Conservation (phyloP, 1,140 invertebrate genomes). For the Psix sp. region DNA sequence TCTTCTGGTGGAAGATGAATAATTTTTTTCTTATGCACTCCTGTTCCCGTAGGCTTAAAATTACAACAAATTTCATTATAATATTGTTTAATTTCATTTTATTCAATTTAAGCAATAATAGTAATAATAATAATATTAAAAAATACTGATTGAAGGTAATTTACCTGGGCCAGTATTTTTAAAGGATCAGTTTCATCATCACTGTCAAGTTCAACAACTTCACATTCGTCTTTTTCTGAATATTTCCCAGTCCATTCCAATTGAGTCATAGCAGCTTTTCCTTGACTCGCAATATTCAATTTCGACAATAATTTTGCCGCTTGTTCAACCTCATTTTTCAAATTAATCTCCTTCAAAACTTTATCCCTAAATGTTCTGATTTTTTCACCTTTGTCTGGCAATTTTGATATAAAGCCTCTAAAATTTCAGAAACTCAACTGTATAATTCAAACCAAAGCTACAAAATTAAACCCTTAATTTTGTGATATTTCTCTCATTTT, state of each 20-base stretch:
- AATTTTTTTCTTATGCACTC: conserved; percentile 79
- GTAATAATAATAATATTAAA: conserved; percentile 7
- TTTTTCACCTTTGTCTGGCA: conserved; percentile 84
- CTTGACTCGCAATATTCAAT: conserved; percentile 79
- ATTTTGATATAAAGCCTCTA: conserved; percentile 75
- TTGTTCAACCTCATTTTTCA: conserved; percentile 79
- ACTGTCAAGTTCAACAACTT: conserved; percentile 78
- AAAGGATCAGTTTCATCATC: conserved; percentile 83
- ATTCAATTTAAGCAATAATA: background rate
- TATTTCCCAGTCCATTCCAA: conserved; percentile 83
- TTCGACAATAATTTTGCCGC: conserved; percentile 79
- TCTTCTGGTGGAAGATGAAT: conserved; percentile 77
- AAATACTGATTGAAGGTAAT: conserved; percentile 14
- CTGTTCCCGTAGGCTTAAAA: conserved; percentile 73
- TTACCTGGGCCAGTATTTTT: conserved; percentile 80
- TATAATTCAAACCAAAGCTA: background rate
- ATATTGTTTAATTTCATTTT: conserved; percentile 5
- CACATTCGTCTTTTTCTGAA: conserved; percentile 55
- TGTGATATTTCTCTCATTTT: background rate
- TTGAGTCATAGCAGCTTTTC: conserved; percentile 79
- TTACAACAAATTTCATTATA: conserved; percentile 1
- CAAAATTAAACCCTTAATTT: background rate
- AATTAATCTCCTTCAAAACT: conserved; percentile 78
- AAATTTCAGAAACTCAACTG: conserved; percentile 32
- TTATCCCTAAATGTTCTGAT: conserved; percentile 79